Conservation (phyloP, 2,888 invertebrate species). For the Heterodera filipjevi region DNA sequence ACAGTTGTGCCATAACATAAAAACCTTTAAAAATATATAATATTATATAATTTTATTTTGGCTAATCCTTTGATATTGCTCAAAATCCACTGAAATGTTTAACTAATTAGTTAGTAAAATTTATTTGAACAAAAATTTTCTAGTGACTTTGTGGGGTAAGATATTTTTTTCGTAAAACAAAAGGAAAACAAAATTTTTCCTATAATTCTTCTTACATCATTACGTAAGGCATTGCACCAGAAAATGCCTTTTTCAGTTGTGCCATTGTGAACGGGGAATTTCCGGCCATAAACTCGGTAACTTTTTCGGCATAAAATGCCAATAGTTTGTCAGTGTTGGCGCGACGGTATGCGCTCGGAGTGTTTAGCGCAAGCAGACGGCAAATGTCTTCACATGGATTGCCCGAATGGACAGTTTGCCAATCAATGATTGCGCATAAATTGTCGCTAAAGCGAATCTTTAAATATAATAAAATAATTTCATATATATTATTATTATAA, state of each 20-base stretch:
- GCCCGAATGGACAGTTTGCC: slow-evolving; percentile 55
- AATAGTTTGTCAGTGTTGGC: slow-evolving; percentile 41
- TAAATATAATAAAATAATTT: neutral
- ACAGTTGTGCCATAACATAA: slow-evolving; percentile 40
- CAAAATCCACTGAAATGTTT: neutral
- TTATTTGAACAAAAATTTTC: neutral
- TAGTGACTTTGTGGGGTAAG: neutral
- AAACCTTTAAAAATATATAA: slow-evolving; percentile 19
- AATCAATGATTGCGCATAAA: slow-evolving; percentile 57
- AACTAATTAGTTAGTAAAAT: neutral
- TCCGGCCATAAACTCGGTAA: slow-evolving; percentile 32
- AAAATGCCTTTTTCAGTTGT: slow-evolving; percentile 41
- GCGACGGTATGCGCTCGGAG: slow-evolving; percentile 47
- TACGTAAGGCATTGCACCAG: slow-evolving; percentile 32
- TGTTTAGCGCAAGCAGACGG: slow-evolving; percentile 53
- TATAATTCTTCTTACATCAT: slow-evolving; percentile 26
- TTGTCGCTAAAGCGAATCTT: neutral
- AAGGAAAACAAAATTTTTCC: too few relatives aligned
- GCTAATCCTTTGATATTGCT: too few relatives aligned
- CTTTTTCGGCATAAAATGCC: slow-evolving; percentile 32
- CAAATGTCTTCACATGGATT: slow-evolving; percentile 53
- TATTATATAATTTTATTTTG: too few relatives aligned
- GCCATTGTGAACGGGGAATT: slow-evolving; percentile 36
- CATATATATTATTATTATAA: too few relatives aligned
- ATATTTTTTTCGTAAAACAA: too few relatives aligned